These are phyloP conservation scores for Cephus pulcher DNA, from an alignment of 2,888 invertebrate genomes.

Conservation along the genomic window DNA sequence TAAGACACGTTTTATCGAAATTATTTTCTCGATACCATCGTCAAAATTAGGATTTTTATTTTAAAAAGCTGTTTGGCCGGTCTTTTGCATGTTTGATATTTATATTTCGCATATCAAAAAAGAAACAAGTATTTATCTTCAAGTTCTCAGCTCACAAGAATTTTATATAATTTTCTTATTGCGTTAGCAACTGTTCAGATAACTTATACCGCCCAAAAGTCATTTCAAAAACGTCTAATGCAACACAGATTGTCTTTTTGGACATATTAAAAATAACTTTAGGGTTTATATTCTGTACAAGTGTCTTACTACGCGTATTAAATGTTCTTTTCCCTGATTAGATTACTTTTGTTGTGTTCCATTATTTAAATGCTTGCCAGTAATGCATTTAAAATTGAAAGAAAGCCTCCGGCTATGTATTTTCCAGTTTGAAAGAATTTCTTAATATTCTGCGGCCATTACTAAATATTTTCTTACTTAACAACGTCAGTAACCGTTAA, in stretches of 20 bases:
- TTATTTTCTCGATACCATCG: not conserved
- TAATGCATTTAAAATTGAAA: not conserved
- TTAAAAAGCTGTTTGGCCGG: not conserved
- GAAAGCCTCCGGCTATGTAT: not conserved
- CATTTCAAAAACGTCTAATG: too few species aligned
- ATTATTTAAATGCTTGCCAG: not conserved
- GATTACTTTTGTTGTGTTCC: not conserved
- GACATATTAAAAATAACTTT: too few species aligned
- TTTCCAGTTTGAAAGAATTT: not conserved
- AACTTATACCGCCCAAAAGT: too few species aligned
- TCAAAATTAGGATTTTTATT: not conserved
- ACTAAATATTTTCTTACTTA: not conserved
- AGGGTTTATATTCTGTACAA: too few species aligned
- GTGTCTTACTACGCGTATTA: not conserved
- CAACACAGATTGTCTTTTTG: too few species aligned
- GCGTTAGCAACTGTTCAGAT: too few species aligned
- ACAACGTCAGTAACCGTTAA: not conserved
- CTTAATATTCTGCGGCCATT: not conserved
- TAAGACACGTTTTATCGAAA: not conserved
- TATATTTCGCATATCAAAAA: not conserved
- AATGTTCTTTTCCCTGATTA: not conserved
- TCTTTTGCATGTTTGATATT: not conserved
- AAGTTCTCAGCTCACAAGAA: not conserved
- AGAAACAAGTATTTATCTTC: not conserved
- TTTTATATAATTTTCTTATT: not conserved